Conservation (phyloP, 2,797 vertebrate species). For the Sebastes glaucus region DNA sequence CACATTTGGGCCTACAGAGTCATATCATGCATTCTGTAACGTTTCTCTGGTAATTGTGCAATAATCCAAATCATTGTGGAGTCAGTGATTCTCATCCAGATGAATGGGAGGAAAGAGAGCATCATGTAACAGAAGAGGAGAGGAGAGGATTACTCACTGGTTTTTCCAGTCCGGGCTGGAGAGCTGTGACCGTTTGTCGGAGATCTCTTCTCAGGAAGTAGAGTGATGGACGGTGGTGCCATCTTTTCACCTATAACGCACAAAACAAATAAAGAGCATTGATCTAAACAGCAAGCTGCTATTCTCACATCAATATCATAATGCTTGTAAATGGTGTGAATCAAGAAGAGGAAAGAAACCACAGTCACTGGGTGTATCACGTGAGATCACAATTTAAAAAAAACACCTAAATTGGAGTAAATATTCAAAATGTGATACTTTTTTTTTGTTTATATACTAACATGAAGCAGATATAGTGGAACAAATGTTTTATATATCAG, state of each 20-base stretch:
- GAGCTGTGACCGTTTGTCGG: conserved; percentile 76
- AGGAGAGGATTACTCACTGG: conserved; percentile 71
- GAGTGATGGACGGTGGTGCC: conserved; percentile 67
- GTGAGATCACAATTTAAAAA: background rate
- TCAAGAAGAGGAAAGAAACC: background rate
- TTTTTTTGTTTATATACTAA: background rate
- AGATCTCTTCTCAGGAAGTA: conserved; percentile 76
- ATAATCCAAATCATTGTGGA: background rate
- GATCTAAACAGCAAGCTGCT: background rate
- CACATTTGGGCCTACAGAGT: background rate
- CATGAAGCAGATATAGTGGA: background rate
- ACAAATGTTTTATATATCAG: background rate
- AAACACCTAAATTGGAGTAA: background rate
- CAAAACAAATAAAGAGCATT: background rate
- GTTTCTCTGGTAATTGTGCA: background rate
- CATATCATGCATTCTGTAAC: background rate
- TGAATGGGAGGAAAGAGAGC: conserved; percentile 16
- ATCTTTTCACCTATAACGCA: conserved; percentile 70
- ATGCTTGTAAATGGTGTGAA: background rate
- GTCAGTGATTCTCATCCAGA: conserved; percentile 26
- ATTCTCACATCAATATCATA: background rate
- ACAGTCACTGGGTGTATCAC: background rate
- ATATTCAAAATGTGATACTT: background rate
- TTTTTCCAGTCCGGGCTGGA: conserved; percentile 74
- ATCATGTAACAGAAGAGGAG: background rate